These are phyloP conservation scores for Magallana ariakensis DNA, from an alignment of 1,140 invertebrate genomes.

Conservation along the genomic window DNA sequence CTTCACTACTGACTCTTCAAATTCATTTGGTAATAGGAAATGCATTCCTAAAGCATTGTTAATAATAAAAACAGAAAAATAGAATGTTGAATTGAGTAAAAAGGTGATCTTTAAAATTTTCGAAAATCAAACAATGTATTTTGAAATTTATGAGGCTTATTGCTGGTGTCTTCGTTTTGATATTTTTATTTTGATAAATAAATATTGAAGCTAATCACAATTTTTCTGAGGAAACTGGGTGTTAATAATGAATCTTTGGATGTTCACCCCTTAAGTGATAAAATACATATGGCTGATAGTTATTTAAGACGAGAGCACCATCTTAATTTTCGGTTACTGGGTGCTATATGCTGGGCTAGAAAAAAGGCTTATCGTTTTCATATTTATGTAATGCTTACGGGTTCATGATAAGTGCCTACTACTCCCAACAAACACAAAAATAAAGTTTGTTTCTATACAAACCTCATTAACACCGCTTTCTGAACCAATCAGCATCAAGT, in stretches of 20 bases:
- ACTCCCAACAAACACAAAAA: slow-evolving; percentile 31
- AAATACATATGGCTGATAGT: background rate
- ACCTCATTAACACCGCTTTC: slow-evolving; percentile 28
- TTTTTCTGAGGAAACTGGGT: background rate
- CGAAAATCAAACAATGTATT: too few relatives aligned
- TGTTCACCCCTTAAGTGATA: background rate
- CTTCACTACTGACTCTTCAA: too few relatives aligned
- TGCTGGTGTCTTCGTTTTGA: too few relatives aligned
- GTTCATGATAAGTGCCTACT: slow-evolving; percentile 17
- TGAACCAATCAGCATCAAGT: slow-evolving; percentile 1
- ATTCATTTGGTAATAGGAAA: too few relatives aligned
- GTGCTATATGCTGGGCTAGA: background rate
- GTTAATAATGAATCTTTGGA: background rate
- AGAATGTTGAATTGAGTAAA: too few relatives aligned
- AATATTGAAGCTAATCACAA: background rate
- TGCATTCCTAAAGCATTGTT: too few relatives aligned
- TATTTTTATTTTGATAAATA: background rate
- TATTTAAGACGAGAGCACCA: background rate
- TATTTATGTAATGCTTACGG: slow-evolving; percentile 37
- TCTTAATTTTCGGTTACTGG: background rate
- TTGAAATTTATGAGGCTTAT: too few relatives aligned
- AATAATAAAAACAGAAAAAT: too few relatives aligned
- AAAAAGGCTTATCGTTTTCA: slow-evolving; percentile 13
- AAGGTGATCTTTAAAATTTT: too few relatives aligned
- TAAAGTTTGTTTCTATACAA: slow-evolving; percentile 28